These are phyloP conservation scores for Lontra canadensis DNA, from an alignment of 2,113 vertebrate genomes.

Conservation along the genomic window DNA sequence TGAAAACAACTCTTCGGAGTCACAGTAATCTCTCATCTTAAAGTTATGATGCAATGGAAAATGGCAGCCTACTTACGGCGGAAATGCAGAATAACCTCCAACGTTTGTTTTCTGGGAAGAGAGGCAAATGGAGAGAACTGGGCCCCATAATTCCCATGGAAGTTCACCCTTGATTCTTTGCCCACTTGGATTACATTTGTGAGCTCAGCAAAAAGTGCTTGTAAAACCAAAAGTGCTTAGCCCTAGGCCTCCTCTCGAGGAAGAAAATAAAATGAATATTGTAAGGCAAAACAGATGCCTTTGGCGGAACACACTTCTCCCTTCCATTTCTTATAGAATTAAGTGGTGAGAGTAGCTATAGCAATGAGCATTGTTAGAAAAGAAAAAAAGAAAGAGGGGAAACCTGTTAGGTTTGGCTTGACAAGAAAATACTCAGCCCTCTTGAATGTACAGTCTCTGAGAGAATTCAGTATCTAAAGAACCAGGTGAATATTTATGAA, in stretches of 20 bases:
- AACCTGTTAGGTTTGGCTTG: neutral
- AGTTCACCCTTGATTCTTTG: neutral
- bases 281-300: neutral
- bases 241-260: neutral
- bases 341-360: neutral
- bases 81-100: conserved; percentile 36
- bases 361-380: neutral
- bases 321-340: neutral
- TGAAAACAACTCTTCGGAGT: conserved; percentile 71
- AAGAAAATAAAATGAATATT: neutral
- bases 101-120: conserved; percentile 31
- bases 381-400: neutral
- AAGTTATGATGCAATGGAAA: conserved; percentile 57
- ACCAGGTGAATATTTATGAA: neutral
- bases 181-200: neutral
- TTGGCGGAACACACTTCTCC: neutral
- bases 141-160: neutral
- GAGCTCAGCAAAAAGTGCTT: neutral
- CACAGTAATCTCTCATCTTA: conserved; percentile 62
- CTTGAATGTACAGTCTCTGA: neutral
- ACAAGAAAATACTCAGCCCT: neutral
- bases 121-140: neutral
- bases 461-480: neutral
- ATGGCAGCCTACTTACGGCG: conserved; percentile 10
- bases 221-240: neutral